Percentiles rank a stretch among this genome's conserved stretches.
These are phyloP conservation scores for Passer domesticus DNA, from an alignment of 2,113 vertebrate species.

Conservation along the genomic window DNA sequence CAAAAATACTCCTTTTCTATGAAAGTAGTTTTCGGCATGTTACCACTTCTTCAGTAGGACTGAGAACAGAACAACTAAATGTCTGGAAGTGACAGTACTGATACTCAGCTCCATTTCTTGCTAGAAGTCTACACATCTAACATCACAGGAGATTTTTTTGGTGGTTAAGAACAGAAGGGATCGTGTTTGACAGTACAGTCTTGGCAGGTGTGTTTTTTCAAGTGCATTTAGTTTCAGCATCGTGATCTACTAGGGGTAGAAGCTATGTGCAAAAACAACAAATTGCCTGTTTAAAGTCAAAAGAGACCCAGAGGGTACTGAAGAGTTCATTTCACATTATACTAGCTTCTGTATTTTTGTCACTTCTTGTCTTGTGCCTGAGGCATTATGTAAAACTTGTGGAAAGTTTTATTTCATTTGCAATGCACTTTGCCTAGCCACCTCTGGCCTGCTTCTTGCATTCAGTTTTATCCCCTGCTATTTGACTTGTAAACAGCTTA, in stretches of 20 bases:
- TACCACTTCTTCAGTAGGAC: not conserved
- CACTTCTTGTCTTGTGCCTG: not conserved
- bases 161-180: not conserved
- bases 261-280: not conserved
- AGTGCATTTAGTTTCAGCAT: not conserved
- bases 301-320: not conserved
- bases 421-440: not conserved
- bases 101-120: not conserved
- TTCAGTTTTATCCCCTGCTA: not conserved
- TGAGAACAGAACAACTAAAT: not conserved
- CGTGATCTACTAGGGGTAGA: not conserved
- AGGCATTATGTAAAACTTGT: not conserved
- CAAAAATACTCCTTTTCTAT: not conserved
- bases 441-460: not conserved
- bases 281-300: not conserved
- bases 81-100: not conserved
- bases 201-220: not conserved
- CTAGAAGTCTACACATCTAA: not conserved
- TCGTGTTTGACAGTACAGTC: not conserved
- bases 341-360: not conserved
- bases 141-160: not conserved
- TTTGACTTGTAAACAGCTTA: slow-evolving; percentile 7
- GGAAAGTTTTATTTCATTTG: not conserved
- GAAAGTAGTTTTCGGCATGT: not conserved
- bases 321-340: not conserved